Conservation (phyloP, 64 coral and sea anemone species). For the Actinia equina region DNA sequence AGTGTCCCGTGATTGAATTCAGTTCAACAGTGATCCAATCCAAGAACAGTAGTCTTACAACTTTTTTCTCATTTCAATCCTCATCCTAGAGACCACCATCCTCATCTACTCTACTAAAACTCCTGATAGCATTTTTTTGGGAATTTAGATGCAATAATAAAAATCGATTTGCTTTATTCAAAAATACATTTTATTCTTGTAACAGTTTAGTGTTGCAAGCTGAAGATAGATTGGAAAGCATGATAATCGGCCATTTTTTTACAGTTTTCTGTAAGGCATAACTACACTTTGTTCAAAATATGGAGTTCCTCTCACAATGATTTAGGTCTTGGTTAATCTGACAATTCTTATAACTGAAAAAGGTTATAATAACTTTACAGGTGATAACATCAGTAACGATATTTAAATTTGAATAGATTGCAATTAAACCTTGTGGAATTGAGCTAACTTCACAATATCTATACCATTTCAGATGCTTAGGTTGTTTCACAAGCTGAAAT, state of each 20-base stretch:
- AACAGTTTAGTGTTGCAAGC: neutral
- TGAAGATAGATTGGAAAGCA: neutral
- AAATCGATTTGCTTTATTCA: neutral
- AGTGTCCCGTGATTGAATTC: neutral
- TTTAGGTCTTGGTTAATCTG: too few species aligned
- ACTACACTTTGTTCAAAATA: too few species aligned
- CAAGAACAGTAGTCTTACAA: neutral
- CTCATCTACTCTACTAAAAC: neutral
- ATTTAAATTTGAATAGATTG: too few species aligned
- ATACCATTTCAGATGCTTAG: too few species aligned
- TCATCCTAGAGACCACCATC: neutral
- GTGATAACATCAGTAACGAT: too few species aligned
- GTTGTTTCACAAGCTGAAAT: too few species aligned
- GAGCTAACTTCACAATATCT: too few species aligned
- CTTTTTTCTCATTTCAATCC: neutral
- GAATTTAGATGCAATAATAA: neutral
- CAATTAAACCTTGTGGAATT: too few species aligned
- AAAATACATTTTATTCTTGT: neutral
- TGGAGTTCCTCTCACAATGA: too few species aligned
- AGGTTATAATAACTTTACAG: too few species aligned
- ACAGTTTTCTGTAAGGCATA: neutral
- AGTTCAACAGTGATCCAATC: neutral
- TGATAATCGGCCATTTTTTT: neutral
- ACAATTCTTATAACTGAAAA: too few species aligned
- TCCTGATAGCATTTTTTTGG: neutral